Evolutionary conservation across 2,797 vertebrate species (phyloP).

Genomic region (Cuniculus paca): DNA sequence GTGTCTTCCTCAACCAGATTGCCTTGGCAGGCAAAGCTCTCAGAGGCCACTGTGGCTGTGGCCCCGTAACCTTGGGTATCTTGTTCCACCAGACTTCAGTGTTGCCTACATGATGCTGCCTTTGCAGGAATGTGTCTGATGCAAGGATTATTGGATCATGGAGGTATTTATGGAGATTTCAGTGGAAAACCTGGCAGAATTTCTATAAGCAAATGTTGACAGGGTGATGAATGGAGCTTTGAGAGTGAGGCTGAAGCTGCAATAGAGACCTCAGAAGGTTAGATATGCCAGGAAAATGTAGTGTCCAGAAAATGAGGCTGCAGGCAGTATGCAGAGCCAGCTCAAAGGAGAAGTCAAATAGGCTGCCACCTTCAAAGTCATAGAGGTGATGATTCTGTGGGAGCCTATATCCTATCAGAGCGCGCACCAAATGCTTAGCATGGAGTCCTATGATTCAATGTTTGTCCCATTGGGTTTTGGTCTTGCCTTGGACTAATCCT

Average conservation of each 20-base stretch:
- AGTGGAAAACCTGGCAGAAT: background rate
- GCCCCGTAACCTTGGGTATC: background rate
- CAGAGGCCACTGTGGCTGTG: background rate
- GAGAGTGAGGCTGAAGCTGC: background rate
- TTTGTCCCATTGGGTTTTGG: background rate
- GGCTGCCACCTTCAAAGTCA: background rate
- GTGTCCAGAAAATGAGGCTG: background rate
- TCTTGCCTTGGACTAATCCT: background rate
- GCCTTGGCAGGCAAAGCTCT: background rate
- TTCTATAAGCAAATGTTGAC: background rate
- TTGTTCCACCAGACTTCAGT: background rate
- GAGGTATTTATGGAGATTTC: background rate
- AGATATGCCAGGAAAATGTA: background rate
- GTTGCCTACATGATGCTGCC: too few species aligned
- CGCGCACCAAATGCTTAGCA: background rate
- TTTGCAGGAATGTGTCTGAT: background rate
- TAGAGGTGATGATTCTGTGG: accelerated
- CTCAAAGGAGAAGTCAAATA: too few species aligned
- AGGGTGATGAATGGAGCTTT: background rate
- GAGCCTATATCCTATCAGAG: background rate
- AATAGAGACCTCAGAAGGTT: background rate
- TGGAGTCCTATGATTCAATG: background rate
- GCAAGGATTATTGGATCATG: background rate
- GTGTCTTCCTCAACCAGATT: background rate
- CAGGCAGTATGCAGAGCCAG: background rate